Base-by-base conservation (phyloP, 2,797 vertebrate species). In the Centropyge bicolor region DNA sequence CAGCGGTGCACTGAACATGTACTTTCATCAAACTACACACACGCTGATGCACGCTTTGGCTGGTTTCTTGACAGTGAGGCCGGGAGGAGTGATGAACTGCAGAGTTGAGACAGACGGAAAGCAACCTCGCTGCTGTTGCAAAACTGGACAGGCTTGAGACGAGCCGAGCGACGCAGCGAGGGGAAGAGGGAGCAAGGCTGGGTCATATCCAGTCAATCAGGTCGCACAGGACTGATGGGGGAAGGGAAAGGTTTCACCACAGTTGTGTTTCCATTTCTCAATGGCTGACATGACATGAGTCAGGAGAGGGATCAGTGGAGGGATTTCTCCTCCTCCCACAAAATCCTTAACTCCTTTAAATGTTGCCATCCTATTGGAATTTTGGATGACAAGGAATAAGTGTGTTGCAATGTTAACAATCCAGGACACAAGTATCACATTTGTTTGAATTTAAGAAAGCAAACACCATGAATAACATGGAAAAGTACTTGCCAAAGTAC, bases 201-300 rank as follows among this genome's bases (percentile, higher is more conserved):
- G 82, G 80, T 55, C 70, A 77, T 11, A 87, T 87, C 87, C 89
- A 90, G 92, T 93, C 92, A 89, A 80, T 91, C 91, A 90, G 80
- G 88, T 78, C 83, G 57, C 68, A 81, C 59, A 0, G 79, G 86
- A 38, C 70, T 36, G 80, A 45, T 8, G 86, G 79, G 82, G 83
- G 82, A 56, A 64, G 75, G 65, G 72, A 41, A 31, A 70, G 66
- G 77, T 74, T 85, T 80, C 67, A 17, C 36, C 74, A 43, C 1
- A 0, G 49, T 19, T 22, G 65, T 70, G 35, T 57, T 80, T 57
- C 31, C 64, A 62, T 70, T 78, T 66, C 64, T 75, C 75, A 45
- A 63, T 48, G 22, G 68, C 60, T 83, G 68, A 89, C 74, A 81
- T 8, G 52, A 65, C 52, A 64, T 16, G 43, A 69, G 55, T 76